Conservation (phyloP, 2,888 invertebrate genomes). For the Thumatha senex region DNA sequence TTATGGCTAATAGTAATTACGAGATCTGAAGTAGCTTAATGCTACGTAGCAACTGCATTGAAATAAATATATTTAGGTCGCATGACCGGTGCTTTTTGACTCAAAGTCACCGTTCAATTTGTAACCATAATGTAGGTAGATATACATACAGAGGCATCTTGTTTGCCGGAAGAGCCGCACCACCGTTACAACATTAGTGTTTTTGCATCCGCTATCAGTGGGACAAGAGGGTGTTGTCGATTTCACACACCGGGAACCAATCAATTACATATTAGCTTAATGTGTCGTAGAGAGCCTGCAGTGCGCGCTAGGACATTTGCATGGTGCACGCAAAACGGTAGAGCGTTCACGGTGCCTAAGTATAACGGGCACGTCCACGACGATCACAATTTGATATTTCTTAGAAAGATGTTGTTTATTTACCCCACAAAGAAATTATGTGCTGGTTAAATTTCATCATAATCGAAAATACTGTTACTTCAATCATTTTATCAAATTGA, state of each 20-base stretch:
- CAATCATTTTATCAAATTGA: conserved; percentile 30
- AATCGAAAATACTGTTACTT: conserved; percentile 20
- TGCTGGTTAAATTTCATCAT: conserved; percentile 13
- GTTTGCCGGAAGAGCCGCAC: conserved; percentile 55
- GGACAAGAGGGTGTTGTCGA: conserved; percentile 66
- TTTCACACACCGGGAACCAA: conserved; percentile 72
- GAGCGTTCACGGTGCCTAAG: conserved; percentile 48
- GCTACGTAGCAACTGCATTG: conserved; percentile 2
- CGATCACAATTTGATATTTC: conserved; percentile 61
- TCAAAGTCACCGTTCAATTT: conserved; percentile 55
- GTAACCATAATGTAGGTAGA: conserved; percentile 44
- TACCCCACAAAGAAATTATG: conserved; percentile 9
- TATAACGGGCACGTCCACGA: conserved; percentile 56
- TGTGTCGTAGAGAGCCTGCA: conserved; percentile 69
- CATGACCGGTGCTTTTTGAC: conserved; percentile 44
- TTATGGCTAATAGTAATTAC: conserved; percentile 42
- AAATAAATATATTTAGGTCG: conserved; percentile 42
- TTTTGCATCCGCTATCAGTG: conserved; percentile 76
- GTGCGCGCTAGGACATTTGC: conserved; percentile 63
- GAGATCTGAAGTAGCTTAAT: conserved; percentile 41
- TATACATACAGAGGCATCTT: conserved; percentile 39
- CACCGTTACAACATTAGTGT: conserved; percentile 78
- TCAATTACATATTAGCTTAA: conserved; percentile 82
- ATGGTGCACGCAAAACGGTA: conserved; percentile 56
- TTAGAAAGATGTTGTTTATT: conserved; percentile 38